Evolutionary conservation across 2,113 vertebrate genomes (phyloP).

Genomic region (Thunnus thynnus): DNA sequence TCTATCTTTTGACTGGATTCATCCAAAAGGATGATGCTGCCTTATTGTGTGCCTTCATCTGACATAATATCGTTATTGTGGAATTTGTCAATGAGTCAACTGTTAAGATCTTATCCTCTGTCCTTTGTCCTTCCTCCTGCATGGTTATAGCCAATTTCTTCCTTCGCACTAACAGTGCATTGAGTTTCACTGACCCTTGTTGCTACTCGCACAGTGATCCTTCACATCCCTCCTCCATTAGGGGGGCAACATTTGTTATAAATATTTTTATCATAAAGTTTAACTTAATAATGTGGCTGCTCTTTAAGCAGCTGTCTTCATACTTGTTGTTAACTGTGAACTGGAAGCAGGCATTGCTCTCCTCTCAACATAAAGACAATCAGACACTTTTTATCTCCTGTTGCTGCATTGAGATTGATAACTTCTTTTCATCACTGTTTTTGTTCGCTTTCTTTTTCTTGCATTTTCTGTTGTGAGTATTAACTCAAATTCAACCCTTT

Average conservation of each 20-base stretch:
- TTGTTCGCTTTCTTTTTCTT: background rate
- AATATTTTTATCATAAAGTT: conserved; percentile 20
- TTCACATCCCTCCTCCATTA: background rate
- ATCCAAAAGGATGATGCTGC: conserved; percentile 2
- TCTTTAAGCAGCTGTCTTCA: conserved; percentile 41
- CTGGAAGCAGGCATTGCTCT: conserved; percentile 42
- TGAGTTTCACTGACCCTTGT: conserved; percentile 14
- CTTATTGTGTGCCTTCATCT: conserved; percentile 42
- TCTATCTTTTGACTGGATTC: conserved; percentile 36
- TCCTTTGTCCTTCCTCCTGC: too few relatives aligned
- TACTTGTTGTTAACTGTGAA: conserved; percentile 50
- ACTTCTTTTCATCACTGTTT: conserved; percentile 1
- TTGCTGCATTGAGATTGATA: conserved; percentile 21
- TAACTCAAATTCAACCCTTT: conserved; percentile 17
- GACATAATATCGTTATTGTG: conserved; percentile 5
- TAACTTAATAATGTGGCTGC: conserved; percentile 13
- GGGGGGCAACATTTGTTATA: background rate
- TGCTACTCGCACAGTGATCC: background rate
- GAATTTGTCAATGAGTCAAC: conserved; percentile 40
- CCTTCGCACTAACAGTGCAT: conserved; percentile 30
- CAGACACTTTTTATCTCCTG: conserved; percentile 16
- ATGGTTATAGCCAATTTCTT: conserved; percentile 4
- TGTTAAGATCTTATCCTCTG: background rate
- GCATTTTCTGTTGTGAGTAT: background rate
- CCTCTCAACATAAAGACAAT: conserved; percentile 39